Base-by-base conservation (phyloP, 2,113 vertebrate species). In the Corythoichthys intestinalis region DNA sequence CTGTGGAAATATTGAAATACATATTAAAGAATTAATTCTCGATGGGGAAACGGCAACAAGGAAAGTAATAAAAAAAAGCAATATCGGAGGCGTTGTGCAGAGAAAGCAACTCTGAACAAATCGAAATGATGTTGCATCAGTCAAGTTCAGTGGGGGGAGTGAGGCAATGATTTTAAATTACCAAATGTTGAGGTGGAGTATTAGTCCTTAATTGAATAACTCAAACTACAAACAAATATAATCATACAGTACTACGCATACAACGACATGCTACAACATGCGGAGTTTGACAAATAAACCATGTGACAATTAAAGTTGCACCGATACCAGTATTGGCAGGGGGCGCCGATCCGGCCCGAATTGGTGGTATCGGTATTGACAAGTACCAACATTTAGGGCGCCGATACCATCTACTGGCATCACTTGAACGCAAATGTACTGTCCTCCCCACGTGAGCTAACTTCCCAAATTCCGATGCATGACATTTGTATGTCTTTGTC, bases 1-100 rank as follows among this genome's bases (percentile, higher is more conserved):
- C 48, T 5, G 17, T 53, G 15, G 82, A 85, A 83, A 87, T 86
- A 89, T 88, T 86, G 84, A 89, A 89, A 90, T 85, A 83, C 84
- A 87, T 86, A 83, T 88, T 85, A 83, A 85, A 86, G 82, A 86
- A 88, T 89, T 87, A 87, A 89, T 86, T 88, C 85, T 90, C 86
- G 72, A 85, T 73, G 85, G 86, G 9, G 83, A 88, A 89, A 88
- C 81, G 69, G 83, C 83, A 67, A 84, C 85, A 88, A 85, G 73
- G 83, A 84, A 89, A 88, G 85, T 89, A 89, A 89, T 89, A 90
- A 86, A 88, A 87, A 28, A 28, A 86, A 86, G 89, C 84, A 87
- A 90, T 90, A 86, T 86, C 84, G 79, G 76, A 83, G 84, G 84
- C 75, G 80, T 80, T 80, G 82, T 72, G 84, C 52, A 52, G 69